Evolutionary conservation across 2,797 vertebrate species (phyloP).

Genomic region (Sebastes wilsoni): DNA sequence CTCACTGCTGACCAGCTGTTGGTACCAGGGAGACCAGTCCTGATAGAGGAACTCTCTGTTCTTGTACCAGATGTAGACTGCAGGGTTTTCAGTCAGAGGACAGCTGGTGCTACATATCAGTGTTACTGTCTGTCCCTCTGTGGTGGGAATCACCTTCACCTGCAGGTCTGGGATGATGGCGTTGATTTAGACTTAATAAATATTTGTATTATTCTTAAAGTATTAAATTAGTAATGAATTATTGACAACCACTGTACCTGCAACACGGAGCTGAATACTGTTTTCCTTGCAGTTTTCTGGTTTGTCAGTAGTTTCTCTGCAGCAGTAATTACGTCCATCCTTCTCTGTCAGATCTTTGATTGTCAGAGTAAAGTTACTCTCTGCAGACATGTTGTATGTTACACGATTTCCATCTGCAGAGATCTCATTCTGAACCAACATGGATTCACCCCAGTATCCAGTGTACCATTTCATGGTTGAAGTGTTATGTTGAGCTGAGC

Average conservation of each 20-base stretch:
- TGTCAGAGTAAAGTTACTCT: neutral
- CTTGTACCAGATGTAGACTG: slow-evolving; percentile 39
- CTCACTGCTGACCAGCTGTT: slow-evolving; percentile 23
- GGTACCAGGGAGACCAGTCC: slow-evolving; percentile 32
- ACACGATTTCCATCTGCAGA: neutral
- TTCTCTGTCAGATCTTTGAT: slow-evolving; percentile 12
- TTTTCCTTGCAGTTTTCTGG: fast-evolving
- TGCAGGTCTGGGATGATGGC: slow-evolving; percentile 3
- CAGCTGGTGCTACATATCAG: slow-evolving; percentile 51
- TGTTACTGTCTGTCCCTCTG: slow-evolving; percentile 1
- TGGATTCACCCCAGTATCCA: too few species aligned
- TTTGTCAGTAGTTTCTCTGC: neutral
- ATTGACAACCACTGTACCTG: neutral
- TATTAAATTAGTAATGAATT: neutral
- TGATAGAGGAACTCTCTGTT: slow-evolving; percentile 2
- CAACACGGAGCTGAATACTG: neutral
- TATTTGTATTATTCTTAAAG: too few species aligned
- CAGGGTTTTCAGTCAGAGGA: slow-evolving; percentile 22
- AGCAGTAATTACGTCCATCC: neutral
- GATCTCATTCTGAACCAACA: fast-evolving
- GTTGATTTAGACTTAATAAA: too few species aligned
- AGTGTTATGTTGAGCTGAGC: neutral
- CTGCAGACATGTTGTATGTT: neutral
- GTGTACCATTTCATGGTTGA: neutral
- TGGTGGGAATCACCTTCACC: slow-evolving; percentile 29